Evolutionary conservation across 1,140 invertebrate genomes (phyloP), one percentile per base, ranked within the genome.

Genomic region (Coenobita brevimanus): DNA sequence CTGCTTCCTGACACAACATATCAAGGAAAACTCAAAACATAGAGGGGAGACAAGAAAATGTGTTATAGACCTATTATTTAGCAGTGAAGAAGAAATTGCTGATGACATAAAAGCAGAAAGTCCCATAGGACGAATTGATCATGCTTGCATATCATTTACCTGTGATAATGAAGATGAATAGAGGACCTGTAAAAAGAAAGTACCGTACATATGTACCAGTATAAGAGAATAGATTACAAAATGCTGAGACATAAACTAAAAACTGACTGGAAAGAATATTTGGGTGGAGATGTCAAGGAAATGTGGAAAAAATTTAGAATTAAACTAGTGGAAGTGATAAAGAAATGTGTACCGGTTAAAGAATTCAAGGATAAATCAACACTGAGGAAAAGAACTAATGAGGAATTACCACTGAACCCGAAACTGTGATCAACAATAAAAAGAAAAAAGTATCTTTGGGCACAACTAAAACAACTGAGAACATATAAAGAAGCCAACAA

Each of bases 301-400:
- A 79, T n/a, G 75, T 79, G 75, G 75, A 50, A 15, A 79, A 79
- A 27, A 79, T 79, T 43, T 46, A 50, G 10, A 79, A 6, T n/a
- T 43, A 79, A 79, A 46, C 4, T 79, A 27, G 50, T 46, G 43
- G n/a, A 79, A 24, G 24, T 79, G 15, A 79, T 57, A 17, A 41
- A 79, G 3, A 30, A 50, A 24, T 79, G 75, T 54, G 75, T 50
- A 50, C 75, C 75, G 0, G 50, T 50, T 24, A 79, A 46, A 79
- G 24, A 21, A 50, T 17, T 54, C 10, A 79, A 79, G 43, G 4
- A 8, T 17, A 75, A 30, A 13, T 75, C n/a, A 36, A 38, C 27
- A 36, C 30, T 17, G 17, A 75, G 71, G 43, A 79, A 24, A 79
- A 54, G 41, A 6, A 46, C 36, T 24, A 46, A 79, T 79, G 43